These are phyloP conservation scores for Rhinella marina DNA, from an alignment of 2,797 vertebrate species.

Conservation along the genomic window DNA sequence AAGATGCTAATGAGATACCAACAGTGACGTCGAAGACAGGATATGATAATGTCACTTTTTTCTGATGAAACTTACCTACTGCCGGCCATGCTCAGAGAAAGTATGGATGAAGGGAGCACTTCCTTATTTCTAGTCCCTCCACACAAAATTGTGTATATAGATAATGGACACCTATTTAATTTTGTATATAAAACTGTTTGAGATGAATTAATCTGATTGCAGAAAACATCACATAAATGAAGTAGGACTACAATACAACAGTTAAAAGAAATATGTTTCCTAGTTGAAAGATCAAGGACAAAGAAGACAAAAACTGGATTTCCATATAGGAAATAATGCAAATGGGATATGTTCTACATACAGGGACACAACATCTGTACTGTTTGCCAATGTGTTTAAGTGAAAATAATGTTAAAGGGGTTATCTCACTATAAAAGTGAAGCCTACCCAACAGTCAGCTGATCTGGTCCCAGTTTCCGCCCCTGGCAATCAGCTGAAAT, in stretches of 20 bases:
- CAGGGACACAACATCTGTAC: not conserved
- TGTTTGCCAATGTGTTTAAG: not conserved
- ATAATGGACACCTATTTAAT: not conserved
- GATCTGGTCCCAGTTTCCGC: too few species aligned
- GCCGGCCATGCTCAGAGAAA: not conserved
- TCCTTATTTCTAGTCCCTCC: too few species aligned
- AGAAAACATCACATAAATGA: not conserved
- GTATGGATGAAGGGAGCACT: too few species aligned
- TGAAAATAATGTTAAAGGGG: too few species aligned
- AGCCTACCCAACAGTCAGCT: not conserved
- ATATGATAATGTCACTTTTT: slow-evolving; percentile 45
- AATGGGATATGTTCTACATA: not conserved
- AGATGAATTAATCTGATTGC: not conserved
- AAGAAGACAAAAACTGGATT: not conserved
- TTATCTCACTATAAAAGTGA: not conserved
- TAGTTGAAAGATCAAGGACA: not conserved
- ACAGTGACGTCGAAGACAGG: slow-evolving; percentile 65
- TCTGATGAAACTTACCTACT: slow-evolving; percentile 7
- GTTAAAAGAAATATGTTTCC: not conserved
- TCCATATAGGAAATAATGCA: not conserved
- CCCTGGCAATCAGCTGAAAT: not conserved
- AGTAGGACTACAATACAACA: not conserved
- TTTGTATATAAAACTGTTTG: not conserved
- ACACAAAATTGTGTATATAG: not conserved
- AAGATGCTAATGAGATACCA: slow-evolving; percentile 70